Evolutionary conservation across 2,888 invertebrate genomes (phyloP).

Genomic region (Dasypolia templi): DNA sequence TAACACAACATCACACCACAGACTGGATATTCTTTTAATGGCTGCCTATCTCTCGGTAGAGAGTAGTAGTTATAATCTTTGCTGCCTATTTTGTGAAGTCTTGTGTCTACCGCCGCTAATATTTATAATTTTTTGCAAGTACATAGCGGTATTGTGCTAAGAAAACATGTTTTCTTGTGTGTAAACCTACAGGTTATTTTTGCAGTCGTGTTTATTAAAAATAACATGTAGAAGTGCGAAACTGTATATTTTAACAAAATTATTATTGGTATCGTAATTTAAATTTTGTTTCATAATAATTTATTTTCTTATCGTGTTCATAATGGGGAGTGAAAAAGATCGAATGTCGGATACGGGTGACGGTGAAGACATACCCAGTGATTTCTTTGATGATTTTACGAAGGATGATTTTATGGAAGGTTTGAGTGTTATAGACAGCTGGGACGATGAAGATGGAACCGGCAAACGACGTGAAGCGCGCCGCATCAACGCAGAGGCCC

Average conservation of each 20-base stretch:
- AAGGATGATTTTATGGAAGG: slow-evolving; percentile 87
- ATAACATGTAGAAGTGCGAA: slow-evolving; percentile 17
- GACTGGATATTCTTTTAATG: not conserved
- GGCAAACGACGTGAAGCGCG: slow-evolving; percentile 45
- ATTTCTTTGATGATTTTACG: slow-evolving; percentile 87
- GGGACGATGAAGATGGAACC: slow-evolving; percentile 76
- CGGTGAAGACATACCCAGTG: slow-evolving; percentile 85
- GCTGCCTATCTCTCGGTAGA: too few relatives aligned
- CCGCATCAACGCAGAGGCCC: slow-evolving; percentile 70
- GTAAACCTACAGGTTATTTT: slow-evolving; percentile 20
- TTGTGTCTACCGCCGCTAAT: not conserved
- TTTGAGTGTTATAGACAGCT: slow-evolving; percentile 87
- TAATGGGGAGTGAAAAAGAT: slow-evolving; percentile 67
- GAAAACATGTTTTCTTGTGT: slow-evolving; percentile 25
- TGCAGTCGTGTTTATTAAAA: slow-evolving; percentile 12
- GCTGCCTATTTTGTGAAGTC: too few relatives aligned
- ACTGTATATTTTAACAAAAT: not conserved
- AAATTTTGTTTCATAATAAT: slow-evolving; percentile 31
- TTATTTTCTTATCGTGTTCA: slow-evolving; percentile 41
- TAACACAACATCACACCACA: not conserved
- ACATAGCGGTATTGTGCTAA: not conserved
- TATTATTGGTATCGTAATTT: too few relatives aligned
- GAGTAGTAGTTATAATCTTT: too few relatives aligned
- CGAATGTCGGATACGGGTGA: slow-evolving; percentile 72
- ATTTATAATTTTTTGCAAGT: slow-evolving; percentile 1